A percentile compares a stretch with the other conserved stretches of the same genome.
These are phyloP conservation scores for Cyprinella venusta DNA, from an alignment of 2,797 vertebrate genomes.

Conservation along the genomic window DNA sequence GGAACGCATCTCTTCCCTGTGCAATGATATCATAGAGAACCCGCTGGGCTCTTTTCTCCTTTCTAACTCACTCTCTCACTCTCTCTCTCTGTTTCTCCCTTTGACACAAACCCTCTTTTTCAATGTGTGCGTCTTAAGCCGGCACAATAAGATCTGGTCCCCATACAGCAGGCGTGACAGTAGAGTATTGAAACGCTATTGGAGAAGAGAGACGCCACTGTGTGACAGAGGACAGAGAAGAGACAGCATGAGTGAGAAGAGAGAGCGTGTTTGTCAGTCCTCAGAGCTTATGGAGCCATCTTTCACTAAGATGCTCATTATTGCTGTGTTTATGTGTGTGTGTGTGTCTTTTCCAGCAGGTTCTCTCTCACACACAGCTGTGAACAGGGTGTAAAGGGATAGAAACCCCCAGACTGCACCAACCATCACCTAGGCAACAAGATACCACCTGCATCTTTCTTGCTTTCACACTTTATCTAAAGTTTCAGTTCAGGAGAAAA, in stretches of 20 bases:
- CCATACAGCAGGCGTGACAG: slow-evolving; percentile 77
- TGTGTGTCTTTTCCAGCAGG: slow-evolving; percentile 55
- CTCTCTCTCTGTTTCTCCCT: slow-evolving; percentile 33
- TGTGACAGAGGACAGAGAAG: slow-evolving; percentile 58
- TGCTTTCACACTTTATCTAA: slow-evolving; percentile 30
- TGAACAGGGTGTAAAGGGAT: slow-evolving; percentile 49
- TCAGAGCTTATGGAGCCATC: slow-evolving; percentile 62
- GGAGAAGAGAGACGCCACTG: slow-evolving; percentile 70
- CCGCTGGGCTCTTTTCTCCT: slow-evolving; percentile 28
- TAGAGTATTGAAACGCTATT: slow-evolving; percentile 75
- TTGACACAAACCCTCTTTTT: slow-evolving; percentile 55
- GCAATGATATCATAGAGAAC: slow-evolving; percentile 61
- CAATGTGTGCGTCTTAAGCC: slow-evolving; percentile 54
- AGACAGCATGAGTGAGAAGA: slow-evolving; percentile 58
- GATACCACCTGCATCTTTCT: slow-evolving; percentile 42
- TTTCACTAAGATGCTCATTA: slow-evolving; percentile 62
- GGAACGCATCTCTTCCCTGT: slow-evolving; percentile 56
- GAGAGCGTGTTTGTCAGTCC: slow-evolving; percentile 64
- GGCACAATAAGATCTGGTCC: slow-evolving; percentile 80
- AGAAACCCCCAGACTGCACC: slow-evolving; percentile 57
- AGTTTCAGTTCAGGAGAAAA: not conserved
- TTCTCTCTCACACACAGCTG: slow-evolving; percentile 63
- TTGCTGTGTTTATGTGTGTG: slow-evolving; percentile 53
- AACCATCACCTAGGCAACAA: slow-evolving; percentile 54
- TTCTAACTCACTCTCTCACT: slow-evolving; percentile 28